phyloP scores from a whole-genome alignment of 2,797 vertebrate species.

The Onychomys torridus region DNA sequence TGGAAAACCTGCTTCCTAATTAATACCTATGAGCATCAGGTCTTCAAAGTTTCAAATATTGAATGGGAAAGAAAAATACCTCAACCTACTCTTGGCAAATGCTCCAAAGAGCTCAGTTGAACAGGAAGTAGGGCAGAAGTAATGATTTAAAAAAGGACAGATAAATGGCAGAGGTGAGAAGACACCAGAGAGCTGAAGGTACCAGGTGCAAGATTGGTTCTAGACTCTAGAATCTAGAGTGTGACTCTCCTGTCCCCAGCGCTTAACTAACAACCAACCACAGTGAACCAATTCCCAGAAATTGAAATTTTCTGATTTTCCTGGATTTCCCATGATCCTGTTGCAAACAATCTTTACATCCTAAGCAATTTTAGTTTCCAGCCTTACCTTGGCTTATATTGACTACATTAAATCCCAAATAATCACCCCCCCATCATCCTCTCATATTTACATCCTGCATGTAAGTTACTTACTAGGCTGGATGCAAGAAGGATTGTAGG shows the following conservation, averaged over 20 bases:
- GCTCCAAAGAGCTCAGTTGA: neutral
- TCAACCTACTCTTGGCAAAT: neutral
- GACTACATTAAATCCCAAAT: conserved; percentile 38
- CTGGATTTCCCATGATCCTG: neutral
- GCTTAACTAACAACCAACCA: neutral
- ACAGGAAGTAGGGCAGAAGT: neutral
- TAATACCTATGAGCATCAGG: neutral
- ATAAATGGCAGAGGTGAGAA: neutral
- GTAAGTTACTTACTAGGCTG: neutral
- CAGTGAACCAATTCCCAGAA: conserved; percentile 3
- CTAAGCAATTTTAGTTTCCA: conserved; percentile 26
- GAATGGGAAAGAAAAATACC: conserved; percentile 33
- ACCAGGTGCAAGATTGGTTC: neutral
- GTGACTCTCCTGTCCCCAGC: neutral
- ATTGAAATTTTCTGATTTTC: neutral
- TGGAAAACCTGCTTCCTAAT: neutral
- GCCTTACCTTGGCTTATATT: conserved; percentile 16
- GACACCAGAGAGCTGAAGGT: neutral
- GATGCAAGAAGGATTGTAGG: neutral
- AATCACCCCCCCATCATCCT: neutral
- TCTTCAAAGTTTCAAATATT: conserved; percentile 40
- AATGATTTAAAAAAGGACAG: neutral
- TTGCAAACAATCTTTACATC: conserved; percentile 8
- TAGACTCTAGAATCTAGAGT: neutral
- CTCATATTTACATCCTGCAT: neutral